Conservation (phyloP, 2,113 vertebrate species). For the Pungitius pungitius region DNA sequence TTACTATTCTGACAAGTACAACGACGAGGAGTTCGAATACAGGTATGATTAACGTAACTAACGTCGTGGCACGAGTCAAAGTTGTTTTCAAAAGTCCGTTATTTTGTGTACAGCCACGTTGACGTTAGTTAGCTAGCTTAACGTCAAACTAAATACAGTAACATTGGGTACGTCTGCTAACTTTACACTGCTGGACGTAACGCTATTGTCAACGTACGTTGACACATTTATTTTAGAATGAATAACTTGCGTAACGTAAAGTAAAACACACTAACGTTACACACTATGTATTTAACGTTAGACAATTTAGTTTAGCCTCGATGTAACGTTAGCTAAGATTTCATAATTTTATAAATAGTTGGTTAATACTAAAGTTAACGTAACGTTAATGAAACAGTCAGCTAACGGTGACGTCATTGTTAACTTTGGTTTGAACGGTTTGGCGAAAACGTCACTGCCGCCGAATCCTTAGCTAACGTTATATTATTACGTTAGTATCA, state of each 20-base stretch:
- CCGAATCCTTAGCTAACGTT: not conserved
- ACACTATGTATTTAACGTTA: not conserved
- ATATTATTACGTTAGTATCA: not conserved
- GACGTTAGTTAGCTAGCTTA: slow-evolving; percentile 1
- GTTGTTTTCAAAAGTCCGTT: slow-evolving; percentile 23
- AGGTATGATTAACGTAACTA: slow-evolving; percentile 68
- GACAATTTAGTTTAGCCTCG: not conserved
- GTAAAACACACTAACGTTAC: not conserved
- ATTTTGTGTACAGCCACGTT: not conserved
- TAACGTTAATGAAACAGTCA: no score
- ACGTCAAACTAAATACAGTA: not conserved
- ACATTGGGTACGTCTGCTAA: no score
- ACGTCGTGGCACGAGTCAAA: not conserved
- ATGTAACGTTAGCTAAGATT: not conserved
- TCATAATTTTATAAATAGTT: not conserved
- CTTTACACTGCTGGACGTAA: not conserved
- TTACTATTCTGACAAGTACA: slow-evolving; percentile 84
- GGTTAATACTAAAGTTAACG: not conserved
- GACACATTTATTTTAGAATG: not conserved
- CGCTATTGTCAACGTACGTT: no score
- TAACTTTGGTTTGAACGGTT: not conserved
- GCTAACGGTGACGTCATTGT: no score
- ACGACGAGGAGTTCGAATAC: slow-evolving; percentile 82
- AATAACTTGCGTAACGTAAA: not conserved
- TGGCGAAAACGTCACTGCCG: not conserved